phyloP scores from a whole-genome alignment of 2,797 vertebrate genomes.

The Helostoma temminkii region DNA sequence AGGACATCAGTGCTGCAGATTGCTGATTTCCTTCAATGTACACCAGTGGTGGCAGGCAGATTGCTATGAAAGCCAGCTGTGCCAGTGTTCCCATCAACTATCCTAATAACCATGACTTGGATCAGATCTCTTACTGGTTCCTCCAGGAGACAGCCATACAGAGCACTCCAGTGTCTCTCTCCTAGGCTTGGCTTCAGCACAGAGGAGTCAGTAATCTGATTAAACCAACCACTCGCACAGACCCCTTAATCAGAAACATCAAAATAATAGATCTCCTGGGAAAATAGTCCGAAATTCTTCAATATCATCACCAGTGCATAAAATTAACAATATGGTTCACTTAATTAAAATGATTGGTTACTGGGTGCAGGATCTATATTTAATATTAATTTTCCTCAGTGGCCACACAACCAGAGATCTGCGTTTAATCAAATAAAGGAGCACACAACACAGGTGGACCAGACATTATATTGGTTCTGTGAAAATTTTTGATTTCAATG shows the following conservation, averaged over 20 bases:
- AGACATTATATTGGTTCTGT: no score
- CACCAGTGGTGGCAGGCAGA: constrained; percentile 40
- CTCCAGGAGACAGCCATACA: constrained; percentile 39
- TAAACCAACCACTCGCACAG: constrained; percentile 45
- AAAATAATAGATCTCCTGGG: constrained; percentile 41
- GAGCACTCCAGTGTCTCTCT: constrained; percentile 33
- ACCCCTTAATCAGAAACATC: constrained; percentile 63
- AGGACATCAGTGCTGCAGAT: constrained; percentile 52
- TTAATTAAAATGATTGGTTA: no score
- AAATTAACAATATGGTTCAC: not conserved
- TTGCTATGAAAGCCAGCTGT: constrained; percentile 70
- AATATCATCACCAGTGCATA: no score
- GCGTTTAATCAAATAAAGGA: no score
- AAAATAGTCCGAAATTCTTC: constrained; percentile 37
- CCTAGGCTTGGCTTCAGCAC: constrained; percentile 57
- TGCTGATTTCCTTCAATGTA: constrained; percentile 46
- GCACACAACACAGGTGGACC: no score
- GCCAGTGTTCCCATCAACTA: constrained; percentile 64
- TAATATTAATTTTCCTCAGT: no score
- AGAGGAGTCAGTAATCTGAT: constrained; percentile 69
- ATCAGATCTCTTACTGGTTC: constrained; percentile 56
- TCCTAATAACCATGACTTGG: constrained; percentile 58
- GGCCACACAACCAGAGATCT: no score
- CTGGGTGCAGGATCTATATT: no score
- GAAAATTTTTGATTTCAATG: no score